Evolutionary conservation across 2,113 vertebrate genomes (phyloP).

Genomic region (Ammodramus savannarum): DNA sequence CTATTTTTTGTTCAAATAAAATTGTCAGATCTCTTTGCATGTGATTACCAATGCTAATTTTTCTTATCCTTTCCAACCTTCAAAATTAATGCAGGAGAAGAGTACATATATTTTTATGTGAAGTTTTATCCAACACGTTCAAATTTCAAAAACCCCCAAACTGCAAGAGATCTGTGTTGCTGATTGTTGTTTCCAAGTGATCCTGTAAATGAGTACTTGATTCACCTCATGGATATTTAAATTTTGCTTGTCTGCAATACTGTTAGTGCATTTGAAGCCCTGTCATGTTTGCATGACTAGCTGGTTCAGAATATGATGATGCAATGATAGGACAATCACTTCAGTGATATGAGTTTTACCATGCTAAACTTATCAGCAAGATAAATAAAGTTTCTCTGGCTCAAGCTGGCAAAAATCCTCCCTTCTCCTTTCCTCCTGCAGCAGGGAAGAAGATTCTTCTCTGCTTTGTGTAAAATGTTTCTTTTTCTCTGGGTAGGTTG

Average conservation of each 20-base stretch:
- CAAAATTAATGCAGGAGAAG: not conserved
- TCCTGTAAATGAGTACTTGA: not conserved
- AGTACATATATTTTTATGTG: not conserved
- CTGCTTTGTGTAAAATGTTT: not conserved
- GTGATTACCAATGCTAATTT: conserved; percentile 62
- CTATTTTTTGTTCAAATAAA: conserved; percentile 56
- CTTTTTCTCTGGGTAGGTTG: not conserved
- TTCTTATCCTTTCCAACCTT: conserved; percentile 39
- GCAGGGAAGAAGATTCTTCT: not conserved
- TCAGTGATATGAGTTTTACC: not conserved
- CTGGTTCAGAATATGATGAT: not conserved
- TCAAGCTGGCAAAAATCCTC: not conserved
- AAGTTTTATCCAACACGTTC: not conserved
- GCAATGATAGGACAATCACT: not conserved
- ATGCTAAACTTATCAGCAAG: not conserved
- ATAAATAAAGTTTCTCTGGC: not conserved
- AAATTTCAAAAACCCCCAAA: not conserved
- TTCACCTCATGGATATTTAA: not conserved
- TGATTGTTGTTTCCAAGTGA: not conserved
- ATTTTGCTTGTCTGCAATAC: not conserved
- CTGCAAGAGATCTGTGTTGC: not conserved
- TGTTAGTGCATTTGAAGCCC: not conserved
- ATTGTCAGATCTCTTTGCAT: conserved; percentile 60
- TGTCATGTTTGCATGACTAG: not conserved
- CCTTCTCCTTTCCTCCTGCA: not conserved